These are phyloP conservation scores for Peromyscus nudipes DNA, from an alignment of 2,797 vertebrate species.

Conservation along the genomic window DNA sequence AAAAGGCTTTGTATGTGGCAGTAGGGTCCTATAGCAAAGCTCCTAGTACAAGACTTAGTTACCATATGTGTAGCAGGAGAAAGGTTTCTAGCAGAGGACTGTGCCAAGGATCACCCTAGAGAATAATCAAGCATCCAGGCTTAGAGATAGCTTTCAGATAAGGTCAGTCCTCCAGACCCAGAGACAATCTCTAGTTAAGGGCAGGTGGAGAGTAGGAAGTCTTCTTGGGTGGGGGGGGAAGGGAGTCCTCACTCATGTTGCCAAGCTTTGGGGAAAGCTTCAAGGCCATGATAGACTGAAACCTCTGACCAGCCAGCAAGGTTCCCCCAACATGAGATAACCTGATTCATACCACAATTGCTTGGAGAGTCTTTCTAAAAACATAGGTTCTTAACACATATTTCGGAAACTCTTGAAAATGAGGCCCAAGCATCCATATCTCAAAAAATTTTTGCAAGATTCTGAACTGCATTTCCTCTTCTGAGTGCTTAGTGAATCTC, in stretches of 20 bases:
- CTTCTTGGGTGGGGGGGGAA: not conserved
- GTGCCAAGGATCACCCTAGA: not conserved
- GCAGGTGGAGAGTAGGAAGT: not conserved
- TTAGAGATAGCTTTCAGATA: not conserved
- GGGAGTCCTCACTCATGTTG: not conserved
- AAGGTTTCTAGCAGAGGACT: not conserved
- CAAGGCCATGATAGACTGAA: not conserved
- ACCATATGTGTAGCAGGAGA: not conserved
- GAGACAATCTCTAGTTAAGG: not conserved
- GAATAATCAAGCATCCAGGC: not conserved
- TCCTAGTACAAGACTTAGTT: not conserved
- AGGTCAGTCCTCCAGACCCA: not conserved
- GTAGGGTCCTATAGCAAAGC: not conserved
- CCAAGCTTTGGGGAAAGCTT: not conserved
- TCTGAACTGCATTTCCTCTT: not conserved
- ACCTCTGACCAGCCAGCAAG: not conserved
- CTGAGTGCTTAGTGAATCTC: not conserved
- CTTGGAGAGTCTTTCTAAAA: not conserved
- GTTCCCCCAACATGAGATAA: not conserved
- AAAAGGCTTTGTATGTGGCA: not conserved
- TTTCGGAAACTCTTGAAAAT: constrained; percentile 38
- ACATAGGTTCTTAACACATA: not conserved
- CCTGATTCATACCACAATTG: not conserved
- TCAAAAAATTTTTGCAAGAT: not conserved
- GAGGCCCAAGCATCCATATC: not conserved